Base-by-base conservation (phyloP, 2,888 invertebrate species). In the Teleiodes luculella region DNA sequence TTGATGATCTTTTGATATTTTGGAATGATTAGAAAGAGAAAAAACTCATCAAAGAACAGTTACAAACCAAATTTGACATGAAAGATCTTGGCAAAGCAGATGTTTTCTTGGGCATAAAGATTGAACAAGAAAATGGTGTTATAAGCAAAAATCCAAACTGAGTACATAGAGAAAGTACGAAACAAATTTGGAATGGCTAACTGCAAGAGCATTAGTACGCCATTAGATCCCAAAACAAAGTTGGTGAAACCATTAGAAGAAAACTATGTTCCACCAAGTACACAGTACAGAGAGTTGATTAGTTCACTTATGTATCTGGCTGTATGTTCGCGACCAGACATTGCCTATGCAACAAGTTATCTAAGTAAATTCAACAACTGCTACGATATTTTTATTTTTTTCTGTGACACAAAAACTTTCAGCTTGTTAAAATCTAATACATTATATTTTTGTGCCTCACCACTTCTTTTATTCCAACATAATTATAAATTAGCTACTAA, bases 1-100 rank as follows among this genome's bases (percentile, higher is more conserved):
- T 52, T n/a, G 52, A 55, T 43, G 55, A 55, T 16, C 28, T 52
- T 4, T 11, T 56, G 14, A 37, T 46, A 18, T 50, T 47, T n/a
- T 52, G 33, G 31, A 49, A 49, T 35, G 39, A 43, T 24, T 13
- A 16, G n/a, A 3, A 33, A 11, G 36, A 51, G n/a, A 46, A 7
- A 13, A 20, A n/a, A 24, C 2, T 1, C 7, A 35, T 49, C 10
- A 43, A 49, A 10, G 24, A 14, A 11, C 28, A 49, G 2, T 24
- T 54, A 1, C 31, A n/a, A 10, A 7, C 30, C 2, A 46, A 43
- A 43, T 54, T 54, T 24, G 35, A 41, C n/a, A 49, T 49, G 41
- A 48, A 49, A 14, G 43, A 49, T n/a, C 31, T 54, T 16, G 49
- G 54, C 1, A 10, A 36, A n/a, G 48, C 28, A 35, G 28, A 49